Base-by-base conservation (phyloP, 2,888 invertebrate species). In the Stenoptilia bipunctidactyla region DNA sequence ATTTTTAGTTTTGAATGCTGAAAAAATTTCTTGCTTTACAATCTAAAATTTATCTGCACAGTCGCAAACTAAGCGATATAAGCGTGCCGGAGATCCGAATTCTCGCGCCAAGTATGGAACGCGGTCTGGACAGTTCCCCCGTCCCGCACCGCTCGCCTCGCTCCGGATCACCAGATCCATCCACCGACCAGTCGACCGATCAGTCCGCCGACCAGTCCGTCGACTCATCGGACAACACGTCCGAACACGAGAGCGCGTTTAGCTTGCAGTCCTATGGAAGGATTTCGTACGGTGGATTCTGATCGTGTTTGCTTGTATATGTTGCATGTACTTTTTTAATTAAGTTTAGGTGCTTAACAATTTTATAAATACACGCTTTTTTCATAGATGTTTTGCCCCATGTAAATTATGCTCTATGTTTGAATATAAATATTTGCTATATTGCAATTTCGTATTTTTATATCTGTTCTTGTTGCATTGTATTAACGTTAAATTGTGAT, bases 1-100 rank as follows among this genome's bases (percentile, higher is more conserved):
- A n/a, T n/a, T n/a, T n/a, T n/a, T n/a, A n/a, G n/a, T n/a, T n/a
- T n/a, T n/a, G n/a, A n/a, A n/a, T n/a, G n/a, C n/a, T n/a, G n/a
- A n/a, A n/a, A n/a, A n/a, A n/a, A n/a, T n/a, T n/a, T n/a, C n/a
- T n/a, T n/a, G n/a, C 14, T 30, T 30, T 3, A 30, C 2, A 30
- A 30, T 3, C 10, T 3, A n/a, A 30, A 30, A 30, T 30, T 8
- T 30, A 12, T 30, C 3, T 10, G 10, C 71, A 56, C 84, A 89
- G 88, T 85, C 88, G 87, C 84, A 89, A 89, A 84, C 86, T 87
- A 86, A 89, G 89, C 86, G 87, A 89, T 71, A 86, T 90, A 87
- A 87, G 89, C 77, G 88, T 92, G 55, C 92, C 92, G 51, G 91
- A 91, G 87, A 92, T 93, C 66, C 90, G 92, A 64, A 90, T 93